Evolutionary conservation across 2,888 invertebrate species (phyloP).

Genomic region (Drosophila testacea): DNA sequence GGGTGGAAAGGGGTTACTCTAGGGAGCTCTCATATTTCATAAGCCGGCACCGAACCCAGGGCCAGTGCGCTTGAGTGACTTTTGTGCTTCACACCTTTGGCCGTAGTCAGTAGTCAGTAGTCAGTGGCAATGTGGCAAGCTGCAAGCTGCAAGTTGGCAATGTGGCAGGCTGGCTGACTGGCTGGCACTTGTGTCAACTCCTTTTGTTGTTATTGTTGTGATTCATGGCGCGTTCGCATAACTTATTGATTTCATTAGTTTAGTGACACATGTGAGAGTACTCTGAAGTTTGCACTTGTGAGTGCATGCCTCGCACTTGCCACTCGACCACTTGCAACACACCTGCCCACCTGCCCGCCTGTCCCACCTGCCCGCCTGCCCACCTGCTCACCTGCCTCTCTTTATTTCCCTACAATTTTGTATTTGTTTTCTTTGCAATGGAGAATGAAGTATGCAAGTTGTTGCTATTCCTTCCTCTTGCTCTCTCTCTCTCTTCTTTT

Average conservation of each 20-base stretch:
- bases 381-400: background rate
- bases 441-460: slow-evolving; percentile 19
- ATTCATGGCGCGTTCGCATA: slow-evolving; percentile 67
- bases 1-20: background rate
- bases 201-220: slow-evolving; percentile 65
- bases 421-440: slow-evolving; percentile 52
- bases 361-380: background rate
- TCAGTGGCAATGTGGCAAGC: slow-evolving; percentile 9
- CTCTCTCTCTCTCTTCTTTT: background rate
- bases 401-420: slow-evolving; percentile 10
- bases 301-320: slow-evolving; percentile 60
- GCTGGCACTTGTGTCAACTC: slow-evolving; percentile 58
- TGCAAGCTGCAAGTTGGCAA: background rate
- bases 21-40: slow-evolving; percentile 75
- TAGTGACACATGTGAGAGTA: slow-evolving; percentile 69
- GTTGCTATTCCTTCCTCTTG: background rate
- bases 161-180: slow-evolving; percentile 4
- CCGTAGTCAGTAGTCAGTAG: slow-evolving; percentile 49
- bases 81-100: slow-evolving; percentile 79
- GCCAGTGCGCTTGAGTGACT: slow-evolving; percentile 75
- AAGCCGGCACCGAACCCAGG: slow-evolving; percentile 56
- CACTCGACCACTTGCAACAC: slow-evolving; percentile 38
- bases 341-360: background rate
- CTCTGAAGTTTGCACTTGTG: slow-evolving; percentile 69
- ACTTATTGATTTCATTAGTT: slow-evolving; percentile 81